These are phyloP conservation scores for Apodemia mormo DNA, from an alignment of 2,888 invertebrate species.

Conservation along the genomic window DNA sequence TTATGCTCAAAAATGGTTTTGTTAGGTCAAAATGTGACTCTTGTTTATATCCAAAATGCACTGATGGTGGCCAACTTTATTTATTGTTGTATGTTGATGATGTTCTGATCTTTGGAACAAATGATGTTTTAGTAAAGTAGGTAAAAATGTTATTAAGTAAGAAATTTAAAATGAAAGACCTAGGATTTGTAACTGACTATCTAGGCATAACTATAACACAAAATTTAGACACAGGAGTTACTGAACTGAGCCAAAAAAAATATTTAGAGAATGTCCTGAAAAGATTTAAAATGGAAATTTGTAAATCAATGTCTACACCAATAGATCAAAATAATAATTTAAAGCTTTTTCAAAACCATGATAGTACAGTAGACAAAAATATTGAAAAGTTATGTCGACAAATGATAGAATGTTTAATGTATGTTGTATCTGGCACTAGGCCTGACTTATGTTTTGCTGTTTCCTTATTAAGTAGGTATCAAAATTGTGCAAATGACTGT, in stretches of 20 bases:
- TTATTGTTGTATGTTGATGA: conserved; percentile 37
- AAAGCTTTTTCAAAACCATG: conserved; percentile 20
- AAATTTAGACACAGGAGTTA: conserved; percentile 28
- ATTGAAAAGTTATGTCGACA: conserved; percentile 31
- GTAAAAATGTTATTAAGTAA: conserved; percentile 24
- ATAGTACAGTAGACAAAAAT: conserved; percentile 5
- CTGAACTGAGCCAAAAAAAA: conserved; percentile 28
- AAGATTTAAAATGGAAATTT: conserved; percentile 33
- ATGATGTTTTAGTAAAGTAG: background rate
- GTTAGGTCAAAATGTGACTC: conserved; percentile 32
- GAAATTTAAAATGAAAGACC: conserved; percentile 37
- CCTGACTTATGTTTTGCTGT: conserved; percentile 33
- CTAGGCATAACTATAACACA: conserved; percentile 35
- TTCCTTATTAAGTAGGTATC: conserved; percentile 31
- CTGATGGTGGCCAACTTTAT: conserved; percentile 28
- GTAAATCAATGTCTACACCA: conserved; percentile 32
- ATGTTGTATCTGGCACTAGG: conserved; percentile 36
- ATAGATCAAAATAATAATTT: conserved; percentile 28
- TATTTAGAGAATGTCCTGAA: conserved; percentile 31
- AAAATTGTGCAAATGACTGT: conserved; percentile 30
- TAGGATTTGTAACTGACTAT: conserved; percentile 31
- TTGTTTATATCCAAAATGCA: conserved; percentile 34
- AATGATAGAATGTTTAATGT: conserved; percentile 31
- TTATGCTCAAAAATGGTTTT: conserved; percentile 36
- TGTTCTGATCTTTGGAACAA: conserved; percentile 1